Conservation (phyloP, 2,797 vertebrate genomes). For the Microchirus variegatus region DNA sequence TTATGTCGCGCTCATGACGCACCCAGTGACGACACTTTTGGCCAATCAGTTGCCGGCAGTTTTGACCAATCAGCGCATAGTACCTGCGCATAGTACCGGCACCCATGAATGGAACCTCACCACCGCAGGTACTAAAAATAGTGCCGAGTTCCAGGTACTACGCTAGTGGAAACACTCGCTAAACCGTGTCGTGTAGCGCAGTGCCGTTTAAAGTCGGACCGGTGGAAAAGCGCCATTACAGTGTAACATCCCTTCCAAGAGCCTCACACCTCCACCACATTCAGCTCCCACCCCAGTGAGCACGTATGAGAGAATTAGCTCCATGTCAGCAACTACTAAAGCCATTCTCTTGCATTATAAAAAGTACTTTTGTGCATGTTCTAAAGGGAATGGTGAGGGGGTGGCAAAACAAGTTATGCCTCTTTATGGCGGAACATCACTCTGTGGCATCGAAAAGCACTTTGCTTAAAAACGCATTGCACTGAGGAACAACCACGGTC, state of each 20-base stretch:
- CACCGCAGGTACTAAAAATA: too few species aligned
- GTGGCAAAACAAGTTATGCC: conserved; percentile 10
- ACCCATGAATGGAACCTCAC: too few species aligned
- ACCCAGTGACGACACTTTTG: too few species aligned
- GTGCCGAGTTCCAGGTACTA: too few species aligned
- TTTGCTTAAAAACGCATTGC: conserved; percentile 40
- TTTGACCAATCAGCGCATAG: too few species aligned
- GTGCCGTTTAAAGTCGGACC: too few species aligned
- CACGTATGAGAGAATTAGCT: conserved; percentile 31
- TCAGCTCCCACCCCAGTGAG: conserved; percentile 7
- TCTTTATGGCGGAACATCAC: conserved; percentile 27
- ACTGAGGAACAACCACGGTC: conserved; percentile 46
- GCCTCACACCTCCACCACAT: background rate
- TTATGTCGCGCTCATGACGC: too few species aligned
- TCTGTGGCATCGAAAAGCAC: conserved; percentile 38
- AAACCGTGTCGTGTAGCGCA: too few species aligned
- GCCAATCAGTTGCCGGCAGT: too few species aligned
- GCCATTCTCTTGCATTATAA: conserved; percentile 21
- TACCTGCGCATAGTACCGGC: too few species aligned
- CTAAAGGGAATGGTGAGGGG: conserved; percentile 29
- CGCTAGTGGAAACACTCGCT: too few species aligned
- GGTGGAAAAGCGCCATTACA: too few species aligned
- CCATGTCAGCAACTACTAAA: conserved; percentile 44
- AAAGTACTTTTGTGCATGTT: conserved; percentile 28
- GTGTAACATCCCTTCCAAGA: background rate